phyloP scores from a whole-genome alignment of 2,888 invertebrate genomes.

The Myopa testacea region DNA sequence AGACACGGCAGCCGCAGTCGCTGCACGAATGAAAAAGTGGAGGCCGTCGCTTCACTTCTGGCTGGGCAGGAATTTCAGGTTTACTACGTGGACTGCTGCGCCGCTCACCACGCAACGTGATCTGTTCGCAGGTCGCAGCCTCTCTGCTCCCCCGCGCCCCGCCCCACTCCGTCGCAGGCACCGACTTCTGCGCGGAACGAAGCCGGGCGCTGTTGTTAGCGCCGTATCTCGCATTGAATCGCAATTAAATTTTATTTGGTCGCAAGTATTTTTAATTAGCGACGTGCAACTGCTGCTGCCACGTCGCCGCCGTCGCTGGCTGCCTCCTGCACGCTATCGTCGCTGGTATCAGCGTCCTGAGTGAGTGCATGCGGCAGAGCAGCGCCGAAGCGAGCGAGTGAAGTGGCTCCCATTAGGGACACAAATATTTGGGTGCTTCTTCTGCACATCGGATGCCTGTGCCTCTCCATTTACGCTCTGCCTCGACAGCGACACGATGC shows the following conservation, averaged over 20 bases:
- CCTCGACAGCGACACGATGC: background rate
- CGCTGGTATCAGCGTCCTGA: conserved; percentile 34
- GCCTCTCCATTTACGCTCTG: conserved; percentile 7
- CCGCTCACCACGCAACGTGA: background rate
- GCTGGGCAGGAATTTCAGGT: conserved; percentile 55
- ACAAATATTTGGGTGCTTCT: conserved; percentile 16
- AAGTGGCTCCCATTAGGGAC: conserved; percentile 11
- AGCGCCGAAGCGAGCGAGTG: conserved; percentile 11
- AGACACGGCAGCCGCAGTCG: background rate
- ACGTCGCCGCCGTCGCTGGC: conserved; percentile 28
- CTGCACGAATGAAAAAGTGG: conserved; percentile 53
- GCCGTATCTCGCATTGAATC: conserved; percentile 58
- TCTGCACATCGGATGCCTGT: conserved; percentile 1
- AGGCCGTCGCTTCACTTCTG: conserved; percentile 50
- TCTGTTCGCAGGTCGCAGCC: background rate
- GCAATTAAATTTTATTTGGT: conserved; percentile 62
- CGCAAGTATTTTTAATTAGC: conserved; percentile 62
- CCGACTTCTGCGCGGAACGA: conserved; percentile 45
- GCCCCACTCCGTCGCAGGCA: conserved; percentile 19
- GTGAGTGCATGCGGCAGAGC: conserved; percentile 17
- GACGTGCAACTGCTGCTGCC: conserved; percentile 37
- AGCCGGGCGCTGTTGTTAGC: conserved; percentile 36
- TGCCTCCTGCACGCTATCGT: conserved; percentile 22
- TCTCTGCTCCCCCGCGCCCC: background rate
- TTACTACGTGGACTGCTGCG: conserved; percentile 34